These are phyloP conservation scores for Lordiphosa mommai DNA, from an alignment of 1,140 invertebrate genomes.

Conservation along the genomic window DNA sequence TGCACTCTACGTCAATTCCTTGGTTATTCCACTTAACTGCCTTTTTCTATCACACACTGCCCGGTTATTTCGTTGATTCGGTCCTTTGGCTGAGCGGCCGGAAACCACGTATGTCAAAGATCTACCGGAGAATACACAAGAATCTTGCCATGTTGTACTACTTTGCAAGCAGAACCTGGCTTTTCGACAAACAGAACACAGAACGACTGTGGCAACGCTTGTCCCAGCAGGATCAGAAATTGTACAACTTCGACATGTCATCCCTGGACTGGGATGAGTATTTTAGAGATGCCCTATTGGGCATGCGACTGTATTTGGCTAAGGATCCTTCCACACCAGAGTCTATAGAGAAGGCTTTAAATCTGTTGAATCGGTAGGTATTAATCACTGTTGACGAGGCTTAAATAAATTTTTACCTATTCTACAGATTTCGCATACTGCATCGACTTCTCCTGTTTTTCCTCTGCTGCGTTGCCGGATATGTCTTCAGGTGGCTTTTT, in stretches of 20 bases:
- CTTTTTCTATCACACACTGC: slow-evolving; percentile 82
- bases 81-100: slow-evolving; percentile 78
- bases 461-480: not conserved
- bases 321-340: slow-evolving; percentile 83
- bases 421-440: not conserved
- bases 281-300: slow-evolving; percentile 82
- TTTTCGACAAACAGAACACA: slow-evolving; percentile 84
- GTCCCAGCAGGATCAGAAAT: slow-evolving; percentile 81
- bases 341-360: slow-evolving; percentile 80
- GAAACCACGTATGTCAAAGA: slow-evolving; percentile 80
- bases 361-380: slow-evolving; percentile 19
- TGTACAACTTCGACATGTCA: slow-evolving; percentile 85
- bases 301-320: slow-evolving; percentile 84
- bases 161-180: slow-evolving; percentile 85
- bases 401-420: not conserved
- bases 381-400: no score
- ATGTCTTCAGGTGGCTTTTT: not conserved
- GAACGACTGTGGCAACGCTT: slow-evolving; percentile 82
- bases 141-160: slow-evolving; percentile 84
- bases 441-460: slow-evolving; percentile 4
- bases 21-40: slow-evolving; percentile 77
- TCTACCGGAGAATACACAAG: slow-evolving; percentile 86
- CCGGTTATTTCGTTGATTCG: slow-evolving; percentile 82
- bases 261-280: slow-evolving; percentile 84
- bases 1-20: slow-evolving; percentile 72